phyloP scores from a whole-genome alignment of 2,888 invertebrate species.

The Sepioteuthis lessoniana region DNA sequence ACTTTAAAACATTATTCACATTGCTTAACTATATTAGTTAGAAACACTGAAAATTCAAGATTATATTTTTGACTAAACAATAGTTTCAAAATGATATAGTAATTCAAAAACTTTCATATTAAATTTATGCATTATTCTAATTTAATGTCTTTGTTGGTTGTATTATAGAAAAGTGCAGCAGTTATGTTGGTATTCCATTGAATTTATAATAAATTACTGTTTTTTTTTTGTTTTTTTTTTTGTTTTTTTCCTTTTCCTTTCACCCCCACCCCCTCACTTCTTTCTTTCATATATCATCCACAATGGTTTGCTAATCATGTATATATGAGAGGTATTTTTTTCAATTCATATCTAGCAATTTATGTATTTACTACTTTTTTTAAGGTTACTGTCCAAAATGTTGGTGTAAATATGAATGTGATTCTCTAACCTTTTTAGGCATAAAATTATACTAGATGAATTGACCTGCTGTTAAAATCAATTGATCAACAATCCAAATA shows the following conservation, averaged over 20 bases:
- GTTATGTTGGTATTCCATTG: not conserved
- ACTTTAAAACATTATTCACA: conserved; percentile 8
- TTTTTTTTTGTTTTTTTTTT: not conserved
- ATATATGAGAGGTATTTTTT: too few species aligned
- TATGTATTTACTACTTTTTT: too few species aligned
- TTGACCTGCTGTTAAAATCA: too few species aligned
- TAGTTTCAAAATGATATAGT: too few species aligned
- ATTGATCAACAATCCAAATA: too few species aligned
- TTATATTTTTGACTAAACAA: not conserved
- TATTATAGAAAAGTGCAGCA: not conserved
- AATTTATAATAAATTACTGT: not conserved
- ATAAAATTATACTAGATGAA: too few species aligned
- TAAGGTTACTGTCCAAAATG: too few species aligned
- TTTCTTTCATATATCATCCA: not conserved
- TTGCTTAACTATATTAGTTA: not conserved
- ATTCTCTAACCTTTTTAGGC: too few species aligned
- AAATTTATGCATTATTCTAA: not conserved
- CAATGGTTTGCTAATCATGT: not conserved
- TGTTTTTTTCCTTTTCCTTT: not conserved
- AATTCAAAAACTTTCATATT: too few species aligned
- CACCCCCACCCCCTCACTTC: too few species aligned
- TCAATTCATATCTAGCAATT: too few species aligned
- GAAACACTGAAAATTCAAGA: not conserved
- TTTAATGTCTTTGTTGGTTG: not conserved
- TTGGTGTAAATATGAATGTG: too few species aligned